Percentiles rank a stretch among this genome's conserved stretches.
Evolutionary conservation across 1,140 invertebrate genomes (phyloP).

Genomic region (Trachelipus rathkii): DNA sequence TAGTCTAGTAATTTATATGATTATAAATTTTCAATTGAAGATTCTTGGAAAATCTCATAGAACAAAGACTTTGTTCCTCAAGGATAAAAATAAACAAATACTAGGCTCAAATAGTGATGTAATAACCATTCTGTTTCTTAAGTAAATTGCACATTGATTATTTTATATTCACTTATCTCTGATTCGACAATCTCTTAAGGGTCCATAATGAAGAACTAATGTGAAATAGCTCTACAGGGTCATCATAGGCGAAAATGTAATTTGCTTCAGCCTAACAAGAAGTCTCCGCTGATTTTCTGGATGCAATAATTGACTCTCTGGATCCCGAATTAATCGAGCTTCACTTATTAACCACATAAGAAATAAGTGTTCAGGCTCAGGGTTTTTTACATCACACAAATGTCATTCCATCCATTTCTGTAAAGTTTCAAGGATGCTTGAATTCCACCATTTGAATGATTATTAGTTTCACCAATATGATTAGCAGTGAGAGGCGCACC

Average conservation of each 20-base stretch:
- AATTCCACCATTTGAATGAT: background rate
- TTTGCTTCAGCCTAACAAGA: background rate
- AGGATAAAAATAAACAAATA: background rate
- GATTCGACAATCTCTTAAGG: background rate
- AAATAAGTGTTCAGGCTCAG: background rate
- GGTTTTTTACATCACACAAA: background rate
- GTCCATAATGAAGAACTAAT: background rate
- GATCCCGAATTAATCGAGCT: background rate
- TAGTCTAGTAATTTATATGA: too few species aligned
- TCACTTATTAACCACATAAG: background rate
- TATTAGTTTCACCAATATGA: background rate
- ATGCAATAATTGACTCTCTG: background rate
- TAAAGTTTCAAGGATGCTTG: background rate
- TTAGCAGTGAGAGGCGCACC: background rate
- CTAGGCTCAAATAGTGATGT: background rate
- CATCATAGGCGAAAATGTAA: background rate
- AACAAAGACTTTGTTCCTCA: background rate
- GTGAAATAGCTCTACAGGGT: background rate
- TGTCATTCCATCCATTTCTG: background rate
- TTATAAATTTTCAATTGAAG: background rate
- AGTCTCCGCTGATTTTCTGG: background rate
- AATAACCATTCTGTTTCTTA: background rate
- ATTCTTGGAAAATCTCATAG: background rate
- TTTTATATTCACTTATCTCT: background rate
- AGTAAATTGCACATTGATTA: background rate